Base-by-base conservation (phyloP, 2,888 invertebrate genomes). In the Eulithis testata region DNA sequence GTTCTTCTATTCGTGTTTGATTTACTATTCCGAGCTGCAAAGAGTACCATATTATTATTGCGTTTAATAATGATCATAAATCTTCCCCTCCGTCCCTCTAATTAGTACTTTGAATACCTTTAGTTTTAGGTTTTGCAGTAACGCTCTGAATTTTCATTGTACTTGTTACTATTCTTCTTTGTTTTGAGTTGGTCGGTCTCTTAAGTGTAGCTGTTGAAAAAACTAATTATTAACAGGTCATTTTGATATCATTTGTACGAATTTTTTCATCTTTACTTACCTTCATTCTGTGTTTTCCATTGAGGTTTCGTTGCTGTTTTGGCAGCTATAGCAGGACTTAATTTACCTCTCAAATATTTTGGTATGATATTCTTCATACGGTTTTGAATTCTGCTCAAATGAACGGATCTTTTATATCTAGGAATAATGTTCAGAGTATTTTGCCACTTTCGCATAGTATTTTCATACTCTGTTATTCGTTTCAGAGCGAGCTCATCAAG, bases 281-380 rank as follows among this genome's bases (percentile, higher is more conserved):
- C 63, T 51, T 49, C 4, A 4, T 47, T 65, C 55, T 52, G 62
- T 14, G 11, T 40, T 9, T 36, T 47, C 45, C 21, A 37, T 21
- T n/a, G 36, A 37, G 47, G 52, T 36, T 75, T 80, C 12, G 73
- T 81, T 3, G 72, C 61, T 54, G 76, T 75, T 14, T 74, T 69
- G 2, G 65, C 62, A 3, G 71, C 65, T 4, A 84, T 74, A n/a
- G 75, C 81, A 3, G 81, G 82, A 31, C 79, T 77, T 0, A 87
- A 73, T 75, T 89, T 89, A 4, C 83, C 82, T 74, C 83, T 80
- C 11, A 89, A 76, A 70, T 89, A 89, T 50, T 77, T 78, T 2
- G 90, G 90, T 70, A 90, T 78, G 5, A 90, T 89, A 65, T 82
- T 86, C 54, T 86, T 88, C 9, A 89, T 83, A n/a, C 82, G 78